phyloP scores from a whole-genome alignment of 30 jellyfish, hydroid and myxozoan species.

The Turritopsis rubra region DNA sequence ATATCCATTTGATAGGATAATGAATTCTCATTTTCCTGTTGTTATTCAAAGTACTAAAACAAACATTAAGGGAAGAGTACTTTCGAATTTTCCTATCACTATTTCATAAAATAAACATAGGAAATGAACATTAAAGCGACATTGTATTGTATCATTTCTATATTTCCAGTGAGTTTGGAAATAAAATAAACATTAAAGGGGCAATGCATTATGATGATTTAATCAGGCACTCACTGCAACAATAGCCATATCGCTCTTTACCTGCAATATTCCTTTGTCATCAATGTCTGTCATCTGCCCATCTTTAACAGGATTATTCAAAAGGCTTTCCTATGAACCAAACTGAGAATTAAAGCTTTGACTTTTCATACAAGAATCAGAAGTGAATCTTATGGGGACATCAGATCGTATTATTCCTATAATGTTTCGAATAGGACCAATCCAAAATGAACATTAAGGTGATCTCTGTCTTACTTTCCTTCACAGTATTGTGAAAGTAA shows the following conservation, averaged over 20 bases:
- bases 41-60: not conserved
- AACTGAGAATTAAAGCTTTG: not conserved
- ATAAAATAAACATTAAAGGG: too few species aligned
- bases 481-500: not conserved
- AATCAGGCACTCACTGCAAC: too few species aligned
- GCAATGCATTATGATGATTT: too few species aligned
- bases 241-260: too few species aligned
- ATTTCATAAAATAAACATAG: too few species aligned
- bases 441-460: not conserved
- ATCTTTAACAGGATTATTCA: not conserved
- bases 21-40: not conserved
- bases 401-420: not conserved
- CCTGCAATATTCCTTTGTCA: too few species aligned
- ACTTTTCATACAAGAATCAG: not conserved
- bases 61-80: too few species aligned
- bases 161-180: too few species aligned
- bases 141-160: too few species aligned
- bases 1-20: not conserved
- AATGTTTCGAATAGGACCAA: not conserved
- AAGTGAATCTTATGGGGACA: not conserved
- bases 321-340: not conserved
- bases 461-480: not conserved
- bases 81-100: too few species aligned
- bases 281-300: not conserved
- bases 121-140: too few species aligned